These are phyloP conservation scores for Platygyra sinensis DNA, from an alignment of 64 coral and sea anemone species.

Conservation along the genomic window DNA sequence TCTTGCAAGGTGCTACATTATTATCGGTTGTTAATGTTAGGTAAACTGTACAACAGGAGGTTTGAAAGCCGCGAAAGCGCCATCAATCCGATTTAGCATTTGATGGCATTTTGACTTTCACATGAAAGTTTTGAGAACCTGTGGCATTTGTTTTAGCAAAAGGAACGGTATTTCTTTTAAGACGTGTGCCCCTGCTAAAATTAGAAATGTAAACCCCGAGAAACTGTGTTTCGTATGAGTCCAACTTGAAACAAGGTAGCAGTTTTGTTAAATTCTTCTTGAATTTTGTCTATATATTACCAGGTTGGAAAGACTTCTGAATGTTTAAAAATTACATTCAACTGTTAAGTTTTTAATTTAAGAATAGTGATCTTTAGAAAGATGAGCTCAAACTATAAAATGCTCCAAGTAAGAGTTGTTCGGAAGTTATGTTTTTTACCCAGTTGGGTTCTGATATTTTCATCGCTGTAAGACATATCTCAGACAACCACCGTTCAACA, in stretches of 20 bases:
- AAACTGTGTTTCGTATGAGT: neutral
- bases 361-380: too few species aligned
- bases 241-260: too few species aligned
- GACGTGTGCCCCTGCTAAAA: neutral
- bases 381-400: neutral
- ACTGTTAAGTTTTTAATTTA: too few species aligned
- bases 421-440: neutral
- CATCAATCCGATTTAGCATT: neutral
- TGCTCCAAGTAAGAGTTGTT: neutral
- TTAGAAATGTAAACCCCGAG: neutral
- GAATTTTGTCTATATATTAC: too few species aligned
- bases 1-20: conserved; percentile 45
- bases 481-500: neutral
- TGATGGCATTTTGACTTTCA: neutral
- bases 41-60: neutral
- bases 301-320: too few species aligned
- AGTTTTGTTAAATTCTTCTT: too few species aligned
- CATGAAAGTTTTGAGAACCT: neutral
- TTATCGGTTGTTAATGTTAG: neutral
- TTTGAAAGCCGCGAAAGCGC: neutral
- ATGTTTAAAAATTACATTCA: too few species aligned
- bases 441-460: neutral
- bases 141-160: neutral
- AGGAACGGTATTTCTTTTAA: neutral
- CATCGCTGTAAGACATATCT: neutral